Base-by-base conservation (phyloP, 2,888 invertebrate genomes). In the Eudemis profundana region DNA sequence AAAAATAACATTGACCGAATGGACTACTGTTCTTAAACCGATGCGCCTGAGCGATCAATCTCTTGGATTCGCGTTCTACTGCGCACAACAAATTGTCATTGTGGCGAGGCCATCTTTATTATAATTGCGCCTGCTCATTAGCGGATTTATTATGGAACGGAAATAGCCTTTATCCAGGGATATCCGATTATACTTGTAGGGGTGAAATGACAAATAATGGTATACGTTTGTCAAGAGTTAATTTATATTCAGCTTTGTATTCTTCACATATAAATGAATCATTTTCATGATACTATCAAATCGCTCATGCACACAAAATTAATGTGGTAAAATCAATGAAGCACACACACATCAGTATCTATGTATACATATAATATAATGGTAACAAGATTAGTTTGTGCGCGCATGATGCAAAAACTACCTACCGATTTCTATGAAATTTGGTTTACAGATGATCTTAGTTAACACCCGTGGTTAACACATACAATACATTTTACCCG, bases 11-110 rank as follows among this genome's bases (percentile, higher is more conserved):
- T n/a, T n/a, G n/a, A n/a, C n/a, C n/a, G n/a, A n/a, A 10, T 33
- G 33, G 10, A 33, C 33, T 65, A 60, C 65, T 65, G 65, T 40
- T 60, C 21, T 10, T 5, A 59, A n/a, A 51, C 29, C 10, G 12
- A 46, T 53, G 15, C 17, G 23, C 10, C 53, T 68, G 60, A 74
- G 74, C 78, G 69, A 85, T 86, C 82, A 81, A 85, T 85, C 85
- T 84, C 82, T 72, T 74, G 68, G 72, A 77, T 69, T 70, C 69
- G 68, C 70, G 70, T 61, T 69, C 70, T 69, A 71, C 67, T 67
- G 66, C 69, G 64, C 69, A 61, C 69, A 74, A 73, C 78, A 80
- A 83, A 83, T 80, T 81, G 82, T 81, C 78, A 77, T 74, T 78
- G 77, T 71, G 75, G 77, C 73, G 51, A 56, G 73, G 68, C 66